Percentiles rank a stretch among this genome's conserved stretches.
Evolutionary conservation across 2,113 vertebrate genomes (phyloP).

Genomic region (Ageneiosus marmoratus): DNA sequence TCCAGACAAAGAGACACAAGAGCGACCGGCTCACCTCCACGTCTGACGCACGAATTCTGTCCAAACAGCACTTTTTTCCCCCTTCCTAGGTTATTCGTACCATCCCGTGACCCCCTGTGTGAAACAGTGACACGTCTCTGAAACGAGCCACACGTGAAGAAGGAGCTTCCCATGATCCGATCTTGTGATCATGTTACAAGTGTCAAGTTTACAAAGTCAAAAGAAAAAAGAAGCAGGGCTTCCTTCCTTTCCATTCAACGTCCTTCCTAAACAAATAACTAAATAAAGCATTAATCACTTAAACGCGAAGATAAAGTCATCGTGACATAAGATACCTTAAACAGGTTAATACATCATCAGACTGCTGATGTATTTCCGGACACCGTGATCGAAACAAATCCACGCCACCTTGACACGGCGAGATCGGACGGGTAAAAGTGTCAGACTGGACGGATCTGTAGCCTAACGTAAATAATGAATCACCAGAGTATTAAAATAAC

Average conservation of each 20-base stretch:
- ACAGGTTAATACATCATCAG: too few species aligned
- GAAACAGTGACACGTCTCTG: too few species aligned
- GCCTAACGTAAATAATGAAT: neutral
- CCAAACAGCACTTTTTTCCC: constrained; percentile 12
- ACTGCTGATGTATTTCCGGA: too few species aligned
- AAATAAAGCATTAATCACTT: neutral
- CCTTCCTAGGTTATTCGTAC: neutral
- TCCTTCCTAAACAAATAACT: neutral
- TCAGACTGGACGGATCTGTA: neutral
- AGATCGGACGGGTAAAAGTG: neutral
- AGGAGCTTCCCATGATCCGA: neutral
- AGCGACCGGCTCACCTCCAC: constrained; percentile 76
- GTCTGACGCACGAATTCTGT: constrained; percentile 69
- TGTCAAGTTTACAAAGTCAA: neutral
- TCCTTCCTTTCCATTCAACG: neutral
- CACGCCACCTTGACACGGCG: neutral
- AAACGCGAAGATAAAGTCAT: neutral
- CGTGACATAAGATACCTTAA: neutral
- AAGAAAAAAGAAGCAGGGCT: too few species aligned
- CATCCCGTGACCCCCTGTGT: neutral
- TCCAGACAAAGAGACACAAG: constrained; percentile 90
- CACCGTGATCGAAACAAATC: neutral
- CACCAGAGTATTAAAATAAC: neutral
- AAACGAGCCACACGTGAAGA: too few species aligned
- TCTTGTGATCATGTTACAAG: neutral